A percentile compares a stretch with the other conserved stretches of the same genome.
phyloP scores from a whole-genome alignment of 2,113 vertebrate genomes.

The Anarrhichthys ocellatus region DNA sequence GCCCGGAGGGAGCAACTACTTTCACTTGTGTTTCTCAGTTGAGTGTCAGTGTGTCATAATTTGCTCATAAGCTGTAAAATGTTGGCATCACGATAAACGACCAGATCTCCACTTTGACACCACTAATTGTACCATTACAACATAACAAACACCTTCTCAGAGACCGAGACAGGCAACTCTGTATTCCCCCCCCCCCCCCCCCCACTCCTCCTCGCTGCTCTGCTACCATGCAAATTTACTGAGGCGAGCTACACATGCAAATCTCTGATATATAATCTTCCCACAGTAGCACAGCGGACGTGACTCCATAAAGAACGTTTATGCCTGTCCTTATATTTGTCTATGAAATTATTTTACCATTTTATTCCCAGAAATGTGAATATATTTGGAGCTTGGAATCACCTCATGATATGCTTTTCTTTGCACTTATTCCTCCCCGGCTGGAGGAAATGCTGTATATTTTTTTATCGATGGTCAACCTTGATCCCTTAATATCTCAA shows the following conservation, averaged over 20 bases:
- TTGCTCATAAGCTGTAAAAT: not conserved
- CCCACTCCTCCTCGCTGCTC: conserved; percentile 9
- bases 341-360: conserved; percentile 12
- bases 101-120: not conserved
- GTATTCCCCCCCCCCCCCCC: not conserved
- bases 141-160: conserved; percentile 18
- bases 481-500: not conserved
- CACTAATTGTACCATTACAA: not conserved
- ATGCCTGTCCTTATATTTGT: conserved; percentile 10
- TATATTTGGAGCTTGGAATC: not conserved
- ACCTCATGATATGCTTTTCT: not conserved
- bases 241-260: conserved; percentile 58
- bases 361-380: conserved; percentile 5
- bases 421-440: not conserved
- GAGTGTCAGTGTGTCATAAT: not conserved
- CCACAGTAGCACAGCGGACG: not conserved
- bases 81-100: not conserved
- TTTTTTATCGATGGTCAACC: not conserved
- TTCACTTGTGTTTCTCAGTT: not conserved
- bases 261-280: conserved; percentile 16
- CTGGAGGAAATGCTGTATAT: not conserved
- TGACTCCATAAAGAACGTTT: conserved; percentile 6
- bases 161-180: conserved; percentile 40
- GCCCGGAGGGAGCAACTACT: not conserved
- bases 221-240: conserved; percentile 61